Evolutionary conservation across 2,113 vertebrate species (phyloP).

Genomic region (Apus apus): DNA sequence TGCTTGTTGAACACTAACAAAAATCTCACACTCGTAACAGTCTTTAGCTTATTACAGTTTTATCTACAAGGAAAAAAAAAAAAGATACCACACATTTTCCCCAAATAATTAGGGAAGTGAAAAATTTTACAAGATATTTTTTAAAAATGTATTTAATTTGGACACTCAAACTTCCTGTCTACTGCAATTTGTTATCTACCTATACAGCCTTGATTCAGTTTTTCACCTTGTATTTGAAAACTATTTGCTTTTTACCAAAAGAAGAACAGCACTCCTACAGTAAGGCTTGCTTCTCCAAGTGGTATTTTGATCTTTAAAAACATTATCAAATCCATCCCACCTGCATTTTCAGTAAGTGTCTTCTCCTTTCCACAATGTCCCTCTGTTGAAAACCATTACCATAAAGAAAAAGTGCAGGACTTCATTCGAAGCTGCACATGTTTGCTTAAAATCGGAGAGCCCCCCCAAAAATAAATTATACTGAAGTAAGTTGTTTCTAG

Average conservation of each 20-base stretch:
- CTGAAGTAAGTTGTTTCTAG: not conserved
- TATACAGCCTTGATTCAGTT: not conserved
- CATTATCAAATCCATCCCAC: not conserved
- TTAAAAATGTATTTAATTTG: not conserved
- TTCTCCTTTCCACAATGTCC: not conserved
- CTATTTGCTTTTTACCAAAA: not conserved
- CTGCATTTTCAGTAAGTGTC: not conserved
- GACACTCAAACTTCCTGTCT: not conserved
- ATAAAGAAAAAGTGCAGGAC: not conserved
- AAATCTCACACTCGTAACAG: not conserved
- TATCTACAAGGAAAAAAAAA: not conserved
- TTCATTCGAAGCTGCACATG: not conserved
- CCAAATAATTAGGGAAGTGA: not conserved
- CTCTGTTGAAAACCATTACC: not conserved
- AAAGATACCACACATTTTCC: not conserved
- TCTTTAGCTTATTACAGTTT: not conserved
- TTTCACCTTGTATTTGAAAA: not conserved
- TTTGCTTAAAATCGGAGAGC: not conserved
- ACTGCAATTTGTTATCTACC: not conserved
- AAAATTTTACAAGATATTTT: not conserved
- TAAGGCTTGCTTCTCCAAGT: not conserved
- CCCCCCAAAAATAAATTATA: not conserved
- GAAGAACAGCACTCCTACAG: not conserved
- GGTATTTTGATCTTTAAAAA: not conserved
- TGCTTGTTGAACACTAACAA: not conserved